A percentile compares a stretch with the other conserved stretches of the same genome.
Evolutionary conservation across 2,797 vertebrate genomes (phyloP).

Genomic region (Gymnoscopelus braueri): DNA sequence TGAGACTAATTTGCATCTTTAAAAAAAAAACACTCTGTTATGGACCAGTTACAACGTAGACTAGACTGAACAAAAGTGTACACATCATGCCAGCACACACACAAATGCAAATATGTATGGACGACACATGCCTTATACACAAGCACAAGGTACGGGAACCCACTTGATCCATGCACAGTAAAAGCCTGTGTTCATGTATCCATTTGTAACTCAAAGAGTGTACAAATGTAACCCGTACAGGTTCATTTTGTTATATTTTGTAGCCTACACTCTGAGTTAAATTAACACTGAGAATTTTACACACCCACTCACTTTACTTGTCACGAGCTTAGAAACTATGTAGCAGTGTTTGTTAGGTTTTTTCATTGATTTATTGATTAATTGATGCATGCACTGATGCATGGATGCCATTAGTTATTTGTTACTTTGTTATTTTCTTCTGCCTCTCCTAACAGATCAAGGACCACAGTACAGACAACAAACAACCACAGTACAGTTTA

Average conservation of each 20-base stretch:
- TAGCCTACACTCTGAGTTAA: slow-evolving; percentile 50
- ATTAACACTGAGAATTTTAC: no score
- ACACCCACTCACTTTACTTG: no score
- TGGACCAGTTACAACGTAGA: background rate
- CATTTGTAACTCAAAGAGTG: slow-evolving; percentile 45
- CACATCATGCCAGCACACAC: background rate
- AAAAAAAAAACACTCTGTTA: background rate
- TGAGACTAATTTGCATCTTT: background rate
- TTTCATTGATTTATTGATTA: no score
- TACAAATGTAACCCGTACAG: slow-evolving; percentile 18
- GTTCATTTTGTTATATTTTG: slow-evolving; percentile 70
- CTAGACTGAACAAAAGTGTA: no score
- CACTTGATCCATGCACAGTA: background rate
- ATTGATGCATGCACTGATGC: no score
- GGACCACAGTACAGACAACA: slow-evolving; percentile 4
- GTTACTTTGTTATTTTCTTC: slow-evolving; percentile 19
- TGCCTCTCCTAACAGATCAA: slow-evolving; percentile 9
- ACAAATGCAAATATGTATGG: background rate
- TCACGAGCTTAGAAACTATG: no score
- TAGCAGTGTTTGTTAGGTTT: no score
- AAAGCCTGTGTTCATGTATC: slow-evolving; percentile 6
- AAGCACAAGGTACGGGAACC: slow-evolving; percentile 28
- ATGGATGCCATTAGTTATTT: no score
- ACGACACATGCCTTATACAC: background rate
- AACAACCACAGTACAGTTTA: background rate